Percentiles rank a stretch among this genome's conserved stretches.
Evolutionary conservation across 2,888 invertebrate species (phyloP).

Genomic region (Heliconius hortense): DNA sequence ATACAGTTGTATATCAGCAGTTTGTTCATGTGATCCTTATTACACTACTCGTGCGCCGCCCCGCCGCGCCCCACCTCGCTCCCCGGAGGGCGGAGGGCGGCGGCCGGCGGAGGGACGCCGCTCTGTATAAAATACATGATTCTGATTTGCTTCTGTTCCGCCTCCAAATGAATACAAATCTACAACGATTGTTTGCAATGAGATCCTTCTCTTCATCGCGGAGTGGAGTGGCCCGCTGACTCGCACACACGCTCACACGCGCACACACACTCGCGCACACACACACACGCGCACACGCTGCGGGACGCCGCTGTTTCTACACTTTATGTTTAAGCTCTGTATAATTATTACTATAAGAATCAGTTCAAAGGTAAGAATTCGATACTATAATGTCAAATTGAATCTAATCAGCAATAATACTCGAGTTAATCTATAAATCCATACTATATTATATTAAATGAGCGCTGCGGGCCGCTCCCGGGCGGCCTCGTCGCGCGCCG

Average conservation of each 20-base stretch:
- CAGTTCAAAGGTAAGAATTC: constrained; percentile 66
- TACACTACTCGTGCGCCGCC: constrained; percentile 56
- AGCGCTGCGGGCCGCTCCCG: constrained; percentile 63
- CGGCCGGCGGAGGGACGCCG: constrained; percentile 68
- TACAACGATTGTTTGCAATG: constrained; percentile 73
- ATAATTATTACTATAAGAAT: constrained; percentile 64
- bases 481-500: constrained; percentile 62
- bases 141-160: constrained; percentile 63
- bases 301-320: constrained; percentile 48
- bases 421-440: constrained; percentile 78
- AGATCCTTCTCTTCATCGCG: constrained; percentile 67
- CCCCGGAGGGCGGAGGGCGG: background rate
- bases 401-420: constrained; percentile 80
- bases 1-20: constrained; percentile 76
- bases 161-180: constrained; percentile 71
- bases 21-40: constrained; percentile 80
- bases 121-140: constrained; percentile 80
- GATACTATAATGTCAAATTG: constrained; percentile 64
- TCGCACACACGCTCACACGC: constrained; percentile 42
- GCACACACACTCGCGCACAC: constrained; percentile 44
- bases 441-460: constrained; percentile 79
- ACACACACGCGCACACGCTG: constrained; percentile 41
- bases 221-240: constrained; percentile 49
- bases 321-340: constrained; percentile 64
- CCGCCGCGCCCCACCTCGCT: background rate